Evolutionary conservation across 2,888 invertebrate species (phyloP).

Genomic region (Eupithecia inturbata): DNA sequence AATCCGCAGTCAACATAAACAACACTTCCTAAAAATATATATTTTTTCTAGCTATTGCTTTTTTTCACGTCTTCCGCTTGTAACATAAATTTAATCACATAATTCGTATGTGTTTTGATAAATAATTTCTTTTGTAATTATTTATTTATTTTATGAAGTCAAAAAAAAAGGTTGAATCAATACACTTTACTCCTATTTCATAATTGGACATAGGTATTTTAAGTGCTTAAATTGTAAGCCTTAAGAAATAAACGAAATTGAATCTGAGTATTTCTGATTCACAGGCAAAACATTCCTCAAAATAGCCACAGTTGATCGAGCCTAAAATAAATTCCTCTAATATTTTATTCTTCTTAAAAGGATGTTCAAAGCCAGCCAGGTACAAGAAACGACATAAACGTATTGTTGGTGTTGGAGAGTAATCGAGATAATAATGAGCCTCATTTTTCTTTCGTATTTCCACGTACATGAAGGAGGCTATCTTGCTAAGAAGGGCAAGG

Average conservation of each 20-base stretch:
- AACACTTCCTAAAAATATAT: too few species aligned
- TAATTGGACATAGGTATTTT: too few species aligned
- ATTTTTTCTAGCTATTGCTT: too few species aligned
- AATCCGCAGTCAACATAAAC: too few species aligned
- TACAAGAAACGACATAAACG: conserved; percentile 46
- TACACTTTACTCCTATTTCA: too few species aligned
- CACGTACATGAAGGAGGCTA: conserved; percentile 39
- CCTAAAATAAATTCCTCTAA: conserved; percentile 35
- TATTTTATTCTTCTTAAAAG: conserved; percentile 40
- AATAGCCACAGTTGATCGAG: conserved; percentile 17
- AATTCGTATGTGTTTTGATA: too few species aligned
- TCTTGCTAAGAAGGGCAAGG: conserved; percentile 37
- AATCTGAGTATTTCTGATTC: background rate
- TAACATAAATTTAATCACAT: too few species aligned
- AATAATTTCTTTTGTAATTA: too few species aligned
- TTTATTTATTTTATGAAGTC: too few species aligned
- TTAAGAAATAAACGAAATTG: background rate
- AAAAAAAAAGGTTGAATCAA: too few species aligned
- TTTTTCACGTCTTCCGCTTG: too few species aligned
- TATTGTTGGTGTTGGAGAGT: conserved; percentile 46
- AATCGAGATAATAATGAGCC: conserved; percentile 48
- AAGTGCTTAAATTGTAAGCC: too few species aligned
- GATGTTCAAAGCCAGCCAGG: conserved; percentile 41
- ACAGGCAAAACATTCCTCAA: conserved; percentile 12
- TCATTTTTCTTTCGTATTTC: conserved; percentile 47